Base-by-base conservation (phyloP, 2,888 invertebrate genomes). In the Dusona sp. region DNA sequence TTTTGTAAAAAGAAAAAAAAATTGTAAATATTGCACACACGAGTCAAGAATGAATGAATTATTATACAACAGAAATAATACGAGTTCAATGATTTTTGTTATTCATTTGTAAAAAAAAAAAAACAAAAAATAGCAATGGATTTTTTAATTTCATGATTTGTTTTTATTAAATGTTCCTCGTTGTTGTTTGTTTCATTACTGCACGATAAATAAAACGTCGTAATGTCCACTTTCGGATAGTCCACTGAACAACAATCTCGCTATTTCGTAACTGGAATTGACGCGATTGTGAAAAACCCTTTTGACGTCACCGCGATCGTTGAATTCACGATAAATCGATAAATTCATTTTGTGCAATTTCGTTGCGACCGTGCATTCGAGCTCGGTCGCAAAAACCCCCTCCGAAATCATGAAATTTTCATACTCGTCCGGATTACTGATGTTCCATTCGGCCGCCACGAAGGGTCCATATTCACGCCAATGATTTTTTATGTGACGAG, bases 391-490 rank as follows among this genome's bases (percentile, higher is more conserved):
- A 75, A 92, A 93, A 3, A 92, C 91, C 1, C 93, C 93, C 19
- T 92, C 91, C 29, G 88, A 80, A 38, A 88, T 91, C 93, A 93
- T 93, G 54, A 90, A 93, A 68, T 90, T 88, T 64, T 87, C 89
- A 70, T 93, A 93, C 11, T 89, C 89, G 36, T 90, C 80, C 0
- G 89, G 87, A 29, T 89, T 88, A 38, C 90, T 87, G 75, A 93
- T 93, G 86, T 89, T 92, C 93, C 93, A 93, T 85, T 93, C 93
- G 42, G 93, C 93, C 19, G 89, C 88, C 51, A 93, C 93, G 81
- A 92, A 92, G 4, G 93, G 87, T 11, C 89, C 91, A 72, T 92
- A 90, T 79, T 93, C 93, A 22, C 89, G 89, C 93, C 93, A 93
- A 84, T 92, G 89, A 19, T 90, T 85, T 48, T 80, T 90, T 87